Conservation (phyloP, 2,113 vertebrate genomes). For the Caracal caracal region DNA sequence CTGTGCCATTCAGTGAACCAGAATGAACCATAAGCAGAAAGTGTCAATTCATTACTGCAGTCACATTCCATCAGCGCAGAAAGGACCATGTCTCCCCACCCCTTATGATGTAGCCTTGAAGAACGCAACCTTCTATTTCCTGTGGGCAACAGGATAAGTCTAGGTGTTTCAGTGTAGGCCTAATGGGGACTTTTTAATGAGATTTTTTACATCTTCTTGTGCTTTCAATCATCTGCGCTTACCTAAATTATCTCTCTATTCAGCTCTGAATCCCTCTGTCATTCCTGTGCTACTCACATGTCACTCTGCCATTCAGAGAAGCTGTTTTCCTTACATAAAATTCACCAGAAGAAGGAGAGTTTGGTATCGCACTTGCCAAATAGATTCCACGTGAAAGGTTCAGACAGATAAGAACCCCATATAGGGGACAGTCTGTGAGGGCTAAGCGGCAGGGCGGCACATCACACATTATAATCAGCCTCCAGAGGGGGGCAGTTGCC, state of each 20-base stretch:
- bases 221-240: constrained; percentile 56
- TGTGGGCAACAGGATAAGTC: constrained; percentile 47
- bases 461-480: neutral
- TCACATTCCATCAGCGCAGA: constrained; percentile 37
- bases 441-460: constrained; percentile 35
- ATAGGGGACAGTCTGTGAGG: neutral
- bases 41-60: constrained; percentile 66
- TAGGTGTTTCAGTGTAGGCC: constrained; percentile 57
- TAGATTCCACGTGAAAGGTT: constrained; percentile 6
- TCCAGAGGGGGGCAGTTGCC: neutral
- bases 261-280: constrained; percentile 29
- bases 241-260: constrained; percentile 58
- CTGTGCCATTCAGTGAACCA: neutral
- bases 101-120: constrained; percentile 59
- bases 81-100: constrained; percentile 50
- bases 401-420: constrained; percentile 25
- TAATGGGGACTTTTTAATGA: neutral
- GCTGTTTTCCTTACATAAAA: neutral
- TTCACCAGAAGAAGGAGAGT: constrained; percentile 48
- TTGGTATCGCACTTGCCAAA: constrained; percentile 28
- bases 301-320: constrained; percentile 51
- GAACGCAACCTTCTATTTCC: constrained; percentile 52
- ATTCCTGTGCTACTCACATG: constrained; percentile 32
- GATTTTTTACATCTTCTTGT: neutral
- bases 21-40: constrained; percentile 43